Percentiles rank a stretch among this genome's conserved stretches.
phyloP scores from a whole-genome alignment of 2,797 vertebrate genomes.

The Rhinella marina region DNA sequence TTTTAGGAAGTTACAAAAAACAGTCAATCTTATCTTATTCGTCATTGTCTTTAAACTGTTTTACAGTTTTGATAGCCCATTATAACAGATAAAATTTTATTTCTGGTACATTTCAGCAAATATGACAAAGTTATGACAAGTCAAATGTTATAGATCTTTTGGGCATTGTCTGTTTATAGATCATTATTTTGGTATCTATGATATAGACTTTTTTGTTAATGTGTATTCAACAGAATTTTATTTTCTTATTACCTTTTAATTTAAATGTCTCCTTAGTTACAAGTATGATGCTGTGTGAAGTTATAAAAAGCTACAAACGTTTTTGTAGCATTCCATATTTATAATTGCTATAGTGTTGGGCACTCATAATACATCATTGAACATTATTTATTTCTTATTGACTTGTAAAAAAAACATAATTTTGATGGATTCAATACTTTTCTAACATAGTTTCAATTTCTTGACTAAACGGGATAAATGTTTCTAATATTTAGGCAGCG shows the following conservation, averaged over 20 bases:
- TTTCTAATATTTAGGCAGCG: not conserved
- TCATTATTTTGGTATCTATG: slow-evolving; percentile 63
- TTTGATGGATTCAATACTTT: slow-evolving; percentile 3
- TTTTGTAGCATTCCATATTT: slow-evolving; percentile 21
- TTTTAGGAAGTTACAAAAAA: slow-evolving; percentile 68
- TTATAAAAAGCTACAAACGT: not conserved
- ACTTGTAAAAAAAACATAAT: slow-evolving; percentile 8
- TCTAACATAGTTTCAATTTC: not conserved
- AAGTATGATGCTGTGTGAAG: not conserved
- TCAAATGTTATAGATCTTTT: slow-evolving; percentile 66
- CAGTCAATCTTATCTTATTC: slow-evolving; percentile 68
- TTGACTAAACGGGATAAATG: not conserved
- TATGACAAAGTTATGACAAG: slow-evolving; percentile 68
- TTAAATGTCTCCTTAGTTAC: not conserved
- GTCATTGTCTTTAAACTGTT: slow-evolving; percentile 66
- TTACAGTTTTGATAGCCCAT: slow-evolving; percentile 74
- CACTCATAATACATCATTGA: slow-evolving; percentile 3
- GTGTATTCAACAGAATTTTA: not conserved
- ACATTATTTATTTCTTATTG: not conserved
- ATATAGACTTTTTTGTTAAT: slow-evolving; percentile 17
- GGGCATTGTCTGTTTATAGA: slow-evolving; percentile 67
- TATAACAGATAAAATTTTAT: slow-evolving; percentile 70
- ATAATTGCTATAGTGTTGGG: slow-evolving; percentile 34
- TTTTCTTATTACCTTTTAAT: not conserved
- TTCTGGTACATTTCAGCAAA: slow-evolving; percentile 71